Percentiles rank a stretch among this genome's conserved stretches.
Evolutionary conservation across 2,797 vertebrate genomes (phyloP).

Genomic region (Rhynchotus rufescens): DNA sequence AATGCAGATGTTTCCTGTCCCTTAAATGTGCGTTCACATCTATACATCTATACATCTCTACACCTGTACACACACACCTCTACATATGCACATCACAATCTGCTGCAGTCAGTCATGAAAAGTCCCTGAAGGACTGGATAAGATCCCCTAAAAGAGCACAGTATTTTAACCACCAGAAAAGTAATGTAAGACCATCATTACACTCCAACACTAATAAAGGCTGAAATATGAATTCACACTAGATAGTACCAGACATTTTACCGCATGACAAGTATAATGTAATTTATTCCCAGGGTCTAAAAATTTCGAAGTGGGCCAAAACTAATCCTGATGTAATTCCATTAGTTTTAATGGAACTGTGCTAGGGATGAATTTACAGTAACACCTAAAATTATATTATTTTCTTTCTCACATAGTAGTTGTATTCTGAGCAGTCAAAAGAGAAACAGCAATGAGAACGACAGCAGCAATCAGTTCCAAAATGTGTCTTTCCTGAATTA

Average conservation of each 20-base stretch:
- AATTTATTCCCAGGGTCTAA: neutral
- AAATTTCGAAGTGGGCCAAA: neutral
- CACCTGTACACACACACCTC: neutral
- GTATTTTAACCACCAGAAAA: neutral
- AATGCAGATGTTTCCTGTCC: neutral
- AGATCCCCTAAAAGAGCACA: slow-evolving; percentile 14
- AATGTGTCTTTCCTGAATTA: neutral
- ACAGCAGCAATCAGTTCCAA: neutral
- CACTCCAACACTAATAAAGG: slow-evolving; percentile 1
- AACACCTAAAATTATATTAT: neutral
- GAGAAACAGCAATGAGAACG: neutral
- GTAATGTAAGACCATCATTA: slow-evolving; percentile 7
- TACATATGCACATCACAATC: neutral
- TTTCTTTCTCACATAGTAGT: neutral
- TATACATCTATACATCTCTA: neutral
- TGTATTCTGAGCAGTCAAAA: neutral
- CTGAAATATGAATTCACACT: neutral
- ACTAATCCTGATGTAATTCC: neutral
- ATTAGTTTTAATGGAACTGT: neutral
- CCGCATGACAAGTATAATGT: neutral
- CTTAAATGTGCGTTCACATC: neutral
- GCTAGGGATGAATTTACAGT: neutral
- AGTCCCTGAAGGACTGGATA: neutral
- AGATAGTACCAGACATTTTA: neutral
- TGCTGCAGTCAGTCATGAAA: neutral